Conservation (phyloP, 2,113 vertebrate genomes). For the Malurus cyaneus region DNA sequence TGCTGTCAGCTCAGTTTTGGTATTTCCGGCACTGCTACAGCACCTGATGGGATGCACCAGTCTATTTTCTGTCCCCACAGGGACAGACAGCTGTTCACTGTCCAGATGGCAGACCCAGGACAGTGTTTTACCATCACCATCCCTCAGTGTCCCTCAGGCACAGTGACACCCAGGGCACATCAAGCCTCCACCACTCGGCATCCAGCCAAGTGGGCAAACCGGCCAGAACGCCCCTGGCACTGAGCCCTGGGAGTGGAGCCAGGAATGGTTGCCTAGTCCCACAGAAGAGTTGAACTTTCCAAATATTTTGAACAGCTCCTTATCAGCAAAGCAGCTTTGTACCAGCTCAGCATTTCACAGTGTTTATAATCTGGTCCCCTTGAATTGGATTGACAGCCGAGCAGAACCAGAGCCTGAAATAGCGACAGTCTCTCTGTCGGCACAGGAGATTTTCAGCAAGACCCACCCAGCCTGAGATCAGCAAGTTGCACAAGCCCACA, state of each 20-base stretch:
- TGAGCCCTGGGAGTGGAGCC: neutral
- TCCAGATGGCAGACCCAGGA: neutral
- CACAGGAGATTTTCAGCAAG: neutral
- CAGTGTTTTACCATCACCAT: neutral
- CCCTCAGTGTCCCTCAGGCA: neutral
- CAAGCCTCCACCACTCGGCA: rapidly evolving
- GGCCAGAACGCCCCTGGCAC: neutral
- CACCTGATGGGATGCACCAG: neutral
- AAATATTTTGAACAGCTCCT: conserved; percentile 20
- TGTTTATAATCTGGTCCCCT: neutral
- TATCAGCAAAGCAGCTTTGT: conserved; percentile 8
- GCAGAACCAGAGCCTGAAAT: neutral
- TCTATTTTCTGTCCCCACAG: neutral
- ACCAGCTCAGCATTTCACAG: neutral
- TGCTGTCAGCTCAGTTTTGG: rapidly evolving
- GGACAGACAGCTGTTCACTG: neutral
- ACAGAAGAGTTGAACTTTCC: neutral
- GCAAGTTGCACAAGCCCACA: neutral
- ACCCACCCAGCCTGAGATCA: neutral
- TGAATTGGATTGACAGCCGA: neutral
- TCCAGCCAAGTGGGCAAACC: neutral
- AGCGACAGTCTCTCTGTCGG: neutral
- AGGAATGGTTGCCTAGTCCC: neutral
- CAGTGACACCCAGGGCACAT: neutral
- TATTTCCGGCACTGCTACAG: neutral